Conservation (phyloP, 1,140 invertebrate genomes). For the Trinorchestia longiramus region DNA sequence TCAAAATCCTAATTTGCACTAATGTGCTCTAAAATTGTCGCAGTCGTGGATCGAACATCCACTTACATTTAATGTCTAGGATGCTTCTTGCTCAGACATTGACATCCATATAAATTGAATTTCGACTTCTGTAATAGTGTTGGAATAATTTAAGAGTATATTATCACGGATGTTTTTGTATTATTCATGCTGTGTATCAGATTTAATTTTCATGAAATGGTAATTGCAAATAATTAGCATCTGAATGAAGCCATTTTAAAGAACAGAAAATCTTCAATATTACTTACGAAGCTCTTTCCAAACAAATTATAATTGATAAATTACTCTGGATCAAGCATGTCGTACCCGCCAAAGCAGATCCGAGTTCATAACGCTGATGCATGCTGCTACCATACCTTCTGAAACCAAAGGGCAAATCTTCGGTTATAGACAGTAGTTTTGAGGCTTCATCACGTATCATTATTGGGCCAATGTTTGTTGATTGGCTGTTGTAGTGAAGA, state of each 20-base stretch:
- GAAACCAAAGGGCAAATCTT: neutral
- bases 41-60: neutral
- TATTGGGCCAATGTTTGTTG: conserved; percentile 15
- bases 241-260: neutral
- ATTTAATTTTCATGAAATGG: neutral
- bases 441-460: conserved; percentile 21
- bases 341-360: neutral
- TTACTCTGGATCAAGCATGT: neutral
- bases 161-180: neutral
- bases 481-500: neutral
- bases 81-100: neutral
- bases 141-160: neutral
- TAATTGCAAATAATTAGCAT: neutral
- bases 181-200: neutral
- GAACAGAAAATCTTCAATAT: neutral
- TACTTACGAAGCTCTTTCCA: neutral
- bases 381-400: neutral
- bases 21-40: neutral
- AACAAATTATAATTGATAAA: neutral
- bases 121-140: neutral
- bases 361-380: neutral
- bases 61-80: neutral
- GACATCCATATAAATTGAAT: neutral
- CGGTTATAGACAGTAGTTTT: conserved; percentile 17
- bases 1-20: neutral